A percentile compares a stretch with the other conserved stretches of the same genome.
Evolutionary conservation across 2,797 vertebrate genomes (phyloP).

Genomic region (Rhinichthys osculus): DNA sequence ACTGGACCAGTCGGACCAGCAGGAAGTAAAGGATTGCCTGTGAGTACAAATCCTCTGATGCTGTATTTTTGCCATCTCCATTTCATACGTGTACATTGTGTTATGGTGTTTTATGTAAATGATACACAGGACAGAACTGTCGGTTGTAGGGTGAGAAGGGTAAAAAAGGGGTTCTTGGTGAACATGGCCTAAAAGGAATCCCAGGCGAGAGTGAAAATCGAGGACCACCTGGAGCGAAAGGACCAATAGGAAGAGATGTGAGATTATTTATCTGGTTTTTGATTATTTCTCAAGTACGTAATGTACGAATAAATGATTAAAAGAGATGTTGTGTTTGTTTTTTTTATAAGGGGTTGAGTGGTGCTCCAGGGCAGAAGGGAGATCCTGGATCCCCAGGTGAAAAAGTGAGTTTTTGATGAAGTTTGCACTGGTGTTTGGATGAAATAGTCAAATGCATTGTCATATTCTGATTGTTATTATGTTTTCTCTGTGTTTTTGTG

Average conservation of each 20-base stretch:
- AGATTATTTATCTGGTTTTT: neutral
- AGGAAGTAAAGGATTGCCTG: conserved; percentile 70
- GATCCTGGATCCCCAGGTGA: conserved; percentile 60
- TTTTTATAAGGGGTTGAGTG: conserved; percentile 70
- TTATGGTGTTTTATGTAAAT: conserved; percentile 40
- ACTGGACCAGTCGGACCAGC: conserved; percentile 67
- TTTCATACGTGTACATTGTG: neutral
- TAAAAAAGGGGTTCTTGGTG: conserved; percentile 64
- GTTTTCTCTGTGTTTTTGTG: neutral
- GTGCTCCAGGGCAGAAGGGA: conserved; percentile 71
- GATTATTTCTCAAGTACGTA: neutral
- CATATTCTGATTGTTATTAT: neutral
- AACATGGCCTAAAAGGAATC: conserved; percentile 70
- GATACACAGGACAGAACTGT: conserved; percentile 25
- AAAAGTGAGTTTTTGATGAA: conserved; percentile 40
- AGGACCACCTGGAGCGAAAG: conserved; percentile 70
- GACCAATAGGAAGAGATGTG: conserved; percentile 73
- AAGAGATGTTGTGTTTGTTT: neutral
- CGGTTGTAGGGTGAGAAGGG: conserved; percentile 75
- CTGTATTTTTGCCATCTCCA: neutral
- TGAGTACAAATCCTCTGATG: conserved; percentile 65
- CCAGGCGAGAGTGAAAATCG: conserved; percentile 69
- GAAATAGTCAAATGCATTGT: neutral
- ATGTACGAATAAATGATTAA: neutral
- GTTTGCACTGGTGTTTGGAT: neutral